These are phyloP conservation scores for Oxycera nigricornis DNA, from an alignment of 2,888 invertebrate species.

Conservation along the genomic window DNA sequence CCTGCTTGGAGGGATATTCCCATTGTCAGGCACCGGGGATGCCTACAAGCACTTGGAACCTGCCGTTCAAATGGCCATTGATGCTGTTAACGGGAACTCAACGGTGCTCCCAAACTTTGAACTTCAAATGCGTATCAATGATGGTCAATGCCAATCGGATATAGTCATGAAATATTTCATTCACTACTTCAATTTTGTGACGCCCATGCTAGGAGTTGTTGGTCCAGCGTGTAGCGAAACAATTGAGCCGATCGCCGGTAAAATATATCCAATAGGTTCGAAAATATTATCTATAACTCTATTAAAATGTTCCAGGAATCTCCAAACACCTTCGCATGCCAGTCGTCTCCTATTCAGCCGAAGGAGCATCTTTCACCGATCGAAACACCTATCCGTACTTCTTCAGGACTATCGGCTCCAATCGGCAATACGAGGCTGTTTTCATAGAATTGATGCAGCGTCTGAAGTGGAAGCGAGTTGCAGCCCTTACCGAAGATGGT, in stretches of 20 bases:
- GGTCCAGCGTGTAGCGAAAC: constrained; percentile 85
- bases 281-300: background rate
- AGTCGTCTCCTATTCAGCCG: constrained; percentile 80
- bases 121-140: constrained; percentile 65
- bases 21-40: constrained; percentile 66
- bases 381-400: constrained; percentile 77
- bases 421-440: constrained; percentile 68
- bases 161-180: constrained; percentile 78
- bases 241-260: constrained; percentile 77
- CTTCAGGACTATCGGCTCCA: constrained; percentile 81
- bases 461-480: constrained; percentile 74
- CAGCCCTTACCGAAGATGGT: constrained; percentile 79
- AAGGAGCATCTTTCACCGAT: constrained; percentile 75
- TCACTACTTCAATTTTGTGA: constrained; percentile 66
- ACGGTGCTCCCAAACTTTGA: constrained; percentile 68
- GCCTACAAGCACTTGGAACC: constrained; percentile 65
- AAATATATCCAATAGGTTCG: background rate
- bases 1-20: constrained; percentile 63
- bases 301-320: constrained; percentile 67
- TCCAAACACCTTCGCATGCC: constrained; percentile 75
- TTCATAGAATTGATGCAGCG: constrained; percentile 69
- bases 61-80: constrained; percentile 70
- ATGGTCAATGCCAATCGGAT: constrained; percentile 76
- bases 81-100: constrained; percentile 68
- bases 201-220: constrained; percentile 72